These are phyloP conservation scores for Nothobranchius kuhntae DNA, from an alignment of 2,113 vertebrate genomes.

Conservation along the genomic window DNA sequence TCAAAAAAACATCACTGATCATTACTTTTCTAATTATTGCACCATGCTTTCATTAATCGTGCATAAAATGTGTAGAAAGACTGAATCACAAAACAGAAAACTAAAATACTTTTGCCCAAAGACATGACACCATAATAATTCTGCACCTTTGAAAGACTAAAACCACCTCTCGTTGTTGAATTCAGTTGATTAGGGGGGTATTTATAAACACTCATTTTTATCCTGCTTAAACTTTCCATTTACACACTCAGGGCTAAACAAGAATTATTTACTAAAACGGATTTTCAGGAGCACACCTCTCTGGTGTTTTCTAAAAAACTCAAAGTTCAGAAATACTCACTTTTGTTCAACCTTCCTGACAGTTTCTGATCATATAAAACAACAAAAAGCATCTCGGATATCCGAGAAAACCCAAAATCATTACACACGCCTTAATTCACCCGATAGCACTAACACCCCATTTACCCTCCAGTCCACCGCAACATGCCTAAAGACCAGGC, in stretches of 20 bases:
- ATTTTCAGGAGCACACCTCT: too few species aligned
- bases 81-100: too few species aligned
- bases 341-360: not conserved
- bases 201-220: too few species aligned
- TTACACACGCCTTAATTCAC: not conserved
- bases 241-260: not conserved
- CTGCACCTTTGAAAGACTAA: too few species aligned
- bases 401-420: not conserved
- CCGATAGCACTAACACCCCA: constrained; percentile 31
- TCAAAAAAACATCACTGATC: too few species aligned
- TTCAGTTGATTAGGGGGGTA: too few species aligned
- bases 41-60: not conserved
- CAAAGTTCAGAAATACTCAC: not conserved
- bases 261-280: too few species aligned
- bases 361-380: not conserved
- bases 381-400: too few species aligned
- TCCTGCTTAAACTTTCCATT: too few species aligned
- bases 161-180: too few species aligned
- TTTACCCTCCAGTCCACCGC: constrained; percentile 71
- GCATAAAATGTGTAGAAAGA: not conserved
- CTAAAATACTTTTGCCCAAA: too few species aligned
- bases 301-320: not conserved
- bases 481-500: constrained; percentile 83
- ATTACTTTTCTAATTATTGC: not conserved
- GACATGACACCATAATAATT: too few species aligned